These are phyloP conservation scores for Gasteruption jaculator DNA, from an alignment of 2,888 invertebrate species.

Conservation along the genomic window DNA sequence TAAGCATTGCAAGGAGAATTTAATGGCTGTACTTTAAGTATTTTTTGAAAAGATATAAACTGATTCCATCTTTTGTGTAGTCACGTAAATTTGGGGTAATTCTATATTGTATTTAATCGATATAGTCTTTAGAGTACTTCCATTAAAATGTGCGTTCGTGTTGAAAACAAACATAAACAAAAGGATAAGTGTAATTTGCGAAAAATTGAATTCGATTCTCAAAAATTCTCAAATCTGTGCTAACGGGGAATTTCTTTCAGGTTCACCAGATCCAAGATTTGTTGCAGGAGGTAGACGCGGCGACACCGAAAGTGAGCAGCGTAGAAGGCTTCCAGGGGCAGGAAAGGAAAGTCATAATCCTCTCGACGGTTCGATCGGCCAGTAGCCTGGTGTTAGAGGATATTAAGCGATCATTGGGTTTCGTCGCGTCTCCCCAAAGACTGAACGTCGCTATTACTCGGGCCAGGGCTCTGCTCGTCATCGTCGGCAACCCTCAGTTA, in stretches of 20 bases:
- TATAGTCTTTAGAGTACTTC: background rate
- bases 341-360: conserved; percentile 68
- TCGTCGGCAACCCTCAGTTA: conserved; percentile 80
- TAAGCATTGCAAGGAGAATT: too few species aligned
- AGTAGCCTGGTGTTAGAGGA: conserved; percentile 50
- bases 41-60: too few species aligned
- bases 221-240: background rate
- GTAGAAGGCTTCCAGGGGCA: conserved; percentile 87
- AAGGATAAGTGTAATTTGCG: background rate
- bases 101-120: background rate
- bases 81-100: too few species aligned
- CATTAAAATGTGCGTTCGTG: too few species aligned
- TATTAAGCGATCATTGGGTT: conserved; percentile 62
- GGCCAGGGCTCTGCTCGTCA: conserved; percentile 71
- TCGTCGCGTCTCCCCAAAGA: conserved; percentile 70
- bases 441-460: conserved; percentile 88
- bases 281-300: conserved; percentile 54
- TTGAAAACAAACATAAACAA: too few species aligned
- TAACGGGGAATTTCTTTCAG: conserved; percentile 49
- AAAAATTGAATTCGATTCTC: background rate
- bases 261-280: conserved; percentile 61
- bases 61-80: too few species aligned
- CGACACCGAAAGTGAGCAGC: conserved; percentile 68
- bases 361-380: conserved; percentile 66
- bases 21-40: too few species aligned